Evolutionary conservation across 2,113 vertebrate species (phyloP).

Genomic region (Callipepla californica): DNA sequence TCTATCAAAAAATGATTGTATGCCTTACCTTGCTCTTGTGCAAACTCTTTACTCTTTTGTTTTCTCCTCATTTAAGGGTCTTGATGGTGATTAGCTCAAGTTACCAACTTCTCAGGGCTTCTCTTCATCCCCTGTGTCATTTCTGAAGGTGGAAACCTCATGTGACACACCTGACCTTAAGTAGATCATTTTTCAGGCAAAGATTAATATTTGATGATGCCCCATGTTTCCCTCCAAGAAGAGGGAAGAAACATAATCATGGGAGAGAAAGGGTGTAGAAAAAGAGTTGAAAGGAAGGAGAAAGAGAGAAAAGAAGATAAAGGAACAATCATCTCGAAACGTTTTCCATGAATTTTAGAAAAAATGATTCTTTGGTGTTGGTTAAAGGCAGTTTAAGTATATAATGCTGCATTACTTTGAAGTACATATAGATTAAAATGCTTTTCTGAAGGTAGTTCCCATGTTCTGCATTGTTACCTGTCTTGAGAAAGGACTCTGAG

Average conservation of each 20-base stretch:
- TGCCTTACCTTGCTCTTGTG: background rate
- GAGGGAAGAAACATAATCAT: background rate
- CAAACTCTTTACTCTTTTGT: background rate
- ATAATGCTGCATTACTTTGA: background rate
- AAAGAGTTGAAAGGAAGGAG: fast-evolving
- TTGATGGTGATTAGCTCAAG: background rate
- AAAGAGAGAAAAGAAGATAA: background rate
- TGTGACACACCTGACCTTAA: background rate
- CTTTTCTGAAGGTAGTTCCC: background rate
- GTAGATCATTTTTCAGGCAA: background rate
- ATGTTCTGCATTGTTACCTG: background rate
- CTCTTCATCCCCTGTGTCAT: background rate
- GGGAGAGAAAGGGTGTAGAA: background rate
- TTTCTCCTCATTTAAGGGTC: background rate
- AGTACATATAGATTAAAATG: fast-evolving
- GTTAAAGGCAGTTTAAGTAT: background rate
- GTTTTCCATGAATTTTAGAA: background rate
- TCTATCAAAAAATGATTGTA: background rate
- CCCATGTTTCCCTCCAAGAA: background rate
- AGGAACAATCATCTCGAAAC: background rate
- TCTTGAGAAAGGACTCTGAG: background rate
- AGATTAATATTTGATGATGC: background rate
- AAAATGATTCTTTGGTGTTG: background rate
- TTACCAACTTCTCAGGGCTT: background rate
- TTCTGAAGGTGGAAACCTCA: background rate